Evolutionary conservation across 2,888 invertebrate genomes (phyloP), one percentile per base, ranked within the genome.

Genomic region (Crocallis elinguaria): DNA sequence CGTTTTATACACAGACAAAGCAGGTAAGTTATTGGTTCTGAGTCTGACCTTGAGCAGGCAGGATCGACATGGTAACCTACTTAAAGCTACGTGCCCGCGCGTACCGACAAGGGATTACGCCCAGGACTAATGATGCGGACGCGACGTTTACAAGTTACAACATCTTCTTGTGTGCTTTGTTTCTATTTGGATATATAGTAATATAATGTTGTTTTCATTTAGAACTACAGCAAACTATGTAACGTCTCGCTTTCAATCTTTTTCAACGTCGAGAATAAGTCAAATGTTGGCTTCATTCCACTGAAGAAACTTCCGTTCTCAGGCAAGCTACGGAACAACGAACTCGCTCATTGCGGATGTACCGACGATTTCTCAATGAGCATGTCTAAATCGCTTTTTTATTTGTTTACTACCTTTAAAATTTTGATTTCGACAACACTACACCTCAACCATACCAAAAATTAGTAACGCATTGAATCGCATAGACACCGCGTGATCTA

Each of bases 21-120:
- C 59, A 73, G 70, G 68, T 70, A 68, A 68, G 67, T 69, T 66
- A 73, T 66, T 55, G 60, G 48, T 51, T 66, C 51, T 77, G 60
- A 44, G 49, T 66, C 51, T 77, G 87, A 81, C 88, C 87, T 88
- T 87, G 84, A 64, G 66, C 67, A 58, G 67, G 67, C 69, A 70
- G 77, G 75, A 79, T 71, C 75, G 82, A 77, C 86, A 86, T 75
- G 77, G 70, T 86, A 86, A 84, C 88, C 88, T 75, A 88, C 81
- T 86, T 86, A 78, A 62, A 62, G 69, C 57, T 68, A 75, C 89
- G 86, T 89, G 88, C 74, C 77, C 70, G 76, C 80, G 82, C 84
- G 82, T 84, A 80, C 79, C 72, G 66, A 54, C 67, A 62, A 67
- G 67, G 79, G 86, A 88, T 89, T 85, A 87, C 64, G 56, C 64